A percentile compares a stretch with the other conserved stretches of the same genome.
Conservation (phyloP, 2,888 invertebrate genomes). For the Sarcophaga variegata region DNA sequence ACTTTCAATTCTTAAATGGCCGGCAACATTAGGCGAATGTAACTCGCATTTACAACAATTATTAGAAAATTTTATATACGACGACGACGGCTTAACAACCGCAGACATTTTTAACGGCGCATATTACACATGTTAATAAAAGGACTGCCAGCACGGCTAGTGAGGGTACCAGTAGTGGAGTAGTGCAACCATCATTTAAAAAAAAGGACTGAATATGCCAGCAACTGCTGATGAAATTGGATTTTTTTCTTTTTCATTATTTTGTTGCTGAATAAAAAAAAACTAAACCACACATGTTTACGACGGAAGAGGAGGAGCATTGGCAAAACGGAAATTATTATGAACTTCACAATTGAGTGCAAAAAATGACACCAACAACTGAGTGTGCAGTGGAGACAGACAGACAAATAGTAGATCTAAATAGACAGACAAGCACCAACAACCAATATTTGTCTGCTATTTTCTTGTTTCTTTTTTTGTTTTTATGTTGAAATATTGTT, state of each 20-base stretch:
- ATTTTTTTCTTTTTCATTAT: conserved; percentile 16
- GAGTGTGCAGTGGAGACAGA: conserved; percentile 11
- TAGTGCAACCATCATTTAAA: conserved; percentile 4
- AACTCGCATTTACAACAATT: conserved; percentile 65
- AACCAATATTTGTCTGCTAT: background rate
- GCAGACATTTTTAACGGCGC: conserved; percentile 50
- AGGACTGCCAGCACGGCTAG: background rate
- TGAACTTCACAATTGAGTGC: conserved; percentile 69
- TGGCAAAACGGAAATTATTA: conserved; percentile 44
- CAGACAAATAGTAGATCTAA: background rate
- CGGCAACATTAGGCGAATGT: conserved; percentile 57
- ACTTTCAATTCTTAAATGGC: conserved; percentile 58
- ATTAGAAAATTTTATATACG: conserved; percentile 55
- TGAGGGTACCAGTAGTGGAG: background rate
- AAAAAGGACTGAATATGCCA: conserved; percentile 28
- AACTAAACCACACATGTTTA: background rate
- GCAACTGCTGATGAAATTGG: conserved; percentile 37
- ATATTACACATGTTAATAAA: too few species aligned
- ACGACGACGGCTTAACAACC: conserved; percentile 39
- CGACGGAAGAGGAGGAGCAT: background rate
- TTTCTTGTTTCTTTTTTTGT: background rate
- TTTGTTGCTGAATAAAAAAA: conserved; percentile 5
- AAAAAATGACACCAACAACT: conserved; percentile 67
- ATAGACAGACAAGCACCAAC: background rate
- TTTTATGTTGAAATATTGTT: background rate